phyloP scores from a whole-genome alignment of 2,113 vertebrate genomes.

The Okapia johnstoni region DNA sequence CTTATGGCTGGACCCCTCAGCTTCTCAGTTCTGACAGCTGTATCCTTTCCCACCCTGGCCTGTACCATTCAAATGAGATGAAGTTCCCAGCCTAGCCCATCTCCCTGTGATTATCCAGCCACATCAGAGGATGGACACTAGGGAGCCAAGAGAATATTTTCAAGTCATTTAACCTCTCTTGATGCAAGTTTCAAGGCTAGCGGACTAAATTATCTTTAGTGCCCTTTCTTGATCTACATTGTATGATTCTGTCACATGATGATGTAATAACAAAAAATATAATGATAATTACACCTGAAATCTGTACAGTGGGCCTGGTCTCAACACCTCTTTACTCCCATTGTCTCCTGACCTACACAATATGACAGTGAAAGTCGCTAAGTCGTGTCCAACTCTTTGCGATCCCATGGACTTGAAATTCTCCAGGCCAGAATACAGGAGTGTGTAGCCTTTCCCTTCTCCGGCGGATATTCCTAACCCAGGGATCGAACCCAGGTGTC shows the following conservation, averaged over 20 bases:
- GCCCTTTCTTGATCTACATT: neutral
- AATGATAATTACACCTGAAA: neutral
- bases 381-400: accelerated
- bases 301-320: neutral
- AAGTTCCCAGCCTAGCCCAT: neutral
- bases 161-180: neutral
- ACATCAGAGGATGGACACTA: neutral
- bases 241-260: neutral
- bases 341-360: neutral
- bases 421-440: neutral
- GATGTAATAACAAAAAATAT: neutral
- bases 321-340: neutral
- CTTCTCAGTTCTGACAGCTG: neutral
- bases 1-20: neutral
- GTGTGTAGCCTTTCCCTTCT: neutral
- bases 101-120: neutral
- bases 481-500: neutral
- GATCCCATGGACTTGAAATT: neutral
- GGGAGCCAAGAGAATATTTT: neutral
- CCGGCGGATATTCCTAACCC: neutral
- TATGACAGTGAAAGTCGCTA: neutral
- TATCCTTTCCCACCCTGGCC: neutral
- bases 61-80: neutral
- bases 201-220: neutral
- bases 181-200: neutral